These are phyloP conservation scores for Muschampia staudingeri DNA, from an alignment of 2,888 invertebrate species.

Conservation along the genomic window DNA sequence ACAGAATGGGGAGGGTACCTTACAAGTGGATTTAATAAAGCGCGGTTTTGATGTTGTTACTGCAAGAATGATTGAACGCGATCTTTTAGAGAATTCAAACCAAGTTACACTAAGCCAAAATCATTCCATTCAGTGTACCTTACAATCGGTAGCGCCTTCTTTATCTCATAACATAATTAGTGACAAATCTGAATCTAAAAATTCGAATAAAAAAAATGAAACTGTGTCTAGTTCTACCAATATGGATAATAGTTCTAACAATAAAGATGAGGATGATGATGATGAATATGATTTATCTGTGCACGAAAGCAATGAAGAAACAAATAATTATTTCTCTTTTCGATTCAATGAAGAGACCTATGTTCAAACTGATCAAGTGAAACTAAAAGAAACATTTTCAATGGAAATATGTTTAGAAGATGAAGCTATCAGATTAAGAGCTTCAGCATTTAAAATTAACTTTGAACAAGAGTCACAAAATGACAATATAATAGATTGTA, in stretches of 20 bases:
- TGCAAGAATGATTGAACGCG: slow-evolving; percentile 87
- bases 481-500: background rate
- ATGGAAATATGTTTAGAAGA: slow-evolving; percentile 87
- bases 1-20: slow-evolving; percentile 71
- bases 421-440: slow-evolving; percentile 80
- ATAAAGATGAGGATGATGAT: slow-evolving; percentile 74
- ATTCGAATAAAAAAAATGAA: slow-evolving; percentile 35
- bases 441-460: slow-evolving; percentile 76
- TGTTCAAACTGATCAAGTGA: slow-evolving; percentile 69
- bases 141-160: background rate
- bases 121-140: background rate
- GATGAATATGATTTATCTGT: slow-evolving; percentile 82
- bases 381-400: slow-evolving; percentile 84
- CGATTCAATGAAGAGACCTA: slow-evolving; percentile 74
- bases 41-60: slow-evolving; percentile 87
- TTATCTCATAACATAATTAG: background rate
- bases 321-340: slow-evolving; percentile 77
- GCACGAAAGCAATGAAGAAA: slow-evolving; percentile 80
- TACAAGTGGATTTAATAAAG: slow-evolving; percentile 83
- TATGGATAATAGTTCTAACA: slow-evolving; percentile 65
- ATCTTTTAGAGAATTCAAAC: slow-evolving; percentile 80
- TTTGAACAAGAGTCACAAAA: slow-evolving; percentile 74
- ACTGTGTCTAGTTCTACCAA: slow-evolving; percentile 55
- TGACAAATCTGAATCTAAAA: background rate
- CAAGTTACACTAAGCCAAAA: slow-evolving; percentile 6